Evolutionary conservation across 2,113 vertebrate genomes (phyloP).

Genomic region (Balaenoptera acutorostrata): DNA sequence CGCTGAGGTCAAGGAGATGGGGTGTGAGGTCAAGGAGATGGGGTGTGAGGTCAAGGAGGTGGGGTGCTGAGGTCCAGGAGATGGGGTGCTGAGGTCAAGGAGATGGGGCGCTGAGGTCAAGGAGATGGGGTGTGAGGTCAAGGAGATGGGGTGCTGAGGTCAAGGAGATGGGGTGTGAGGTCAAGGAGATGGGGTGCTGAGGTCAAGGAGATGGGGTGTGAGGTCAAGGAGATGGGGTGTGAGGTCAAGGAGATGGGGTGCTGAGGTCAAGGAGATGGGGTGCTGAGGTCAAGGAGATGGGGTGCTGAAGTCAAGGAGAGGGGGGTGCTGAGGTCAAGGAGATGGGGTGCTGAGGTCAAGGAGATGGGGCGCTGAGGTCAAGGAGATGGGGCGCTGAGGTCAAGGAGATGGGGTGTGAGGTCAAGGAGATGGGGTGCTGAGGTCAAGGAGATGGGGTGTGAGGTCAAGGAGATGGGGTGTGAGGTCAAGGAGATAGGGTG

Average conservation of each 20-base stretch:
- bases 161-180: not conserved
- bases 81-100: not conserved
- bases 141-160: not conserved
- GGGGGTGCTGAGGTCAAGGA: no score
- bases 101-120: not conserved
- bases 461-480: not conserved
- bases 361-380: no score
- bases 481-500: not conserved
- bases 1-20: not conserved
- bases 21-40: no score
- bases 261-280: not conserved
- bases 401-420: no score
- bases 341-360: no score
- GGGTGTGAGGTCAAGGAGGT: not conserved
- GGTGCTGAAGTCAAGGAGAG: not conserved
- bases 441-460: not conserved
- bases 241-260: not conserved
- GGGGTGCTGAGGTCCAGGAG: no score
- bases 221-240: not conserved
- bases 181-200: not conserved
- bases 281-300: no score
- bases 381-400: not conserved
- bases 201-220: not conserved
- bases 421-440: not conserved
- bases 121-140: no score